Percentiles rank a stretch among this genome's conserved stretches.
Evolutionary conservation across 2,113 vertebrate species (phyloP).

Genomic region (Gymnorhina tibicen): DNA sequence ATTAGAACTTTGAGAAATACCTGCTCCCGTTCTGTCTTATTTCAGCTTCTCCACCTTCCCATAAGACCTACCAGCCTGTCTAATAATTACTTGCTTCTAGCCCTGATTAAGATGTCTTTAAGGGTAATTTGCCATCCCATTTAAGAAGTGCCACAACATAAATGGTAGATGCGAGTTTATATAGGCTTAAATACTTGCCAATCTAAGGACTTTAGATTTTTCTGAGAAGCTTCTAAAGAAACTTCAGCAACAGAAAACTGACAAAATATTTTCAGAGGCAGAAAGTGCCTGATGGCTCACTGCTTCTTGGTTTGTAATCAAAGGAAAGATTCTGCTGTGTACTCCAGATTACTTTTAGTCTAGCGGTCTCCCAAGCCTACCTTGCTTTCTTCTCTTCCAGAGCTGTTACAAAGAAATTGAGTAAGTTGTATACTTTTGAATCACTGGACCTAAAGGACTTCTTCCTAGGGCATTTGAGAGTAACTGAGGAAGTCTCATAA

Average conservation of each 20-base stretch:
- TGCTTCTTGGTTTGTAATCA: not conserved
- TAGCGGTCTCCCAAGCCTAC: rapidly evolving
- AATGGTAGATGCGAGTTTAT: not conserved
- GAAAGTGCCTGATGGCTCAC: not conserved
- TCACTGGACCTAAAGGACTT: not conserved
- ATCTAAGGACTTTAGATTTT: not conserved
- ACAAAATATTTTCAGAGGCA: not conserved
- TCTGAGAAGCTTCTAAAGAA: not conserved
- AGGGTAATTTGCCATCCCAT: not conserved
- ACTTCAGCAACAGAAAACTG: not conserved
- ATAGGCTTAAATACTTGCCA: not conserved
- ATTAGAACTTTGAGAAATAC: not conserved
- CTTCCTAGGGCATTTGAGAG: not conserved
- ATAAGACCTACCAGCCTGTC: not conserved
- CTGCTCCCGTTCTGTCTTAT: not conserved
- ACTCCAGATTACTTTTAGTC: not conserved
- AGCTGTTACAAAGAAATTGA: not conserved
- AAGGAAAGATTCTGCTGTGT: not conserved
- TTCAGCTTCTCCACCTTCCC: not conserved
- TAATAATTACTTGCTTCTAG: not conserved
- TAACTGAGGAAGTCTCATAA: not conserved
- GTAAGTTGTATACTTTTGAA: not conserved
- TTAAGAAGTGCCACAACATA: not conserved
- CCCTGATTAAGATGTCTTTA: not conserved
- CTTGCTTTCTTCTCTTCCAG: not conserved